A percentile compares a stretch with the other conserved stretches of the same genome.
Conservation (phyloP, 1,140 invertebrate species). For the Psix sp. region DNA sequence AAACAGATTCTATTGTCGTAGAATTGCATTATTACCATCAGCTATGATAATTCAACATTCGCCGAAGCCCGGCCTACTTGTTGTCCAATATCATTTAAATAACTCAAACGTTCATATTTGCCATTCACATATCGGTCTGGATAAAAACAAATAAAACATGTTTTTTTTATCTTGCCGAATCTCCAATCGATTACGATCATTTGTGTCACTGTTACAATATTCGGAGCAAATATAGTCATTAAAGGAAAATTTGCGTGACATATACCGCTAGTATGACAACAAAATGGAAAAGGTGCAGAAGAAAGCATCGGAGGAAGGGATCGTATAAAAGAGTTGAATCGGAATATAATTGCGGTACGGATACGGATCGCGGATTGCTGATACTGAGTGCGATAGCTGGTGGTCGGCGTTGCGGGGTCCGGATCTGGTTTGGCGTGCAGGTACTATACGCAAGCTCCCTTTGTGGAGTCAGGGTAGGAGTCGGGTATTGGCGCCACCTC, state of each 20-base stretch:
- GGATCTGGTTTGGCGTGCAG: slow-evolving; percentile 57
- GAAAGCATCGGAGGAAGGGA: slow-evolving; percentile 10
- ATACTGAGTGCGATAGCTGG: slow-evolving; percentile 53
- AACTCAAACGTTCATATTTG: too few relatives aligned
- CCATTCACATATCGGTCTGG: too few relatives aligned
- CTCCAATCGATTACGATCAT: too few relatives aligned
- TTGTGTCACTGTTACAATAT: too few relatives aligned
- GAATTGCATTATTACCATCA: slow-evolving; percentile 27
- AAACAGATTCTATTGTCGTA: slow-evolving; percentile 48
- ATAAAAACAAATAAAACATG: too few relatives aligned
- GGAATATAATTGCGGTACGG: slow-evolving; percentile 57
- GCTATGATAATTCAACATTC: not conserved
- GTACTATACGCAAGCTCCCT: slow-evolving; percentile 70
- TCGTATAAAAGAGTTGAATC: slow-evolving; percentile 49
- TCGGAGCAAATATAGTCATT: too few relatives aligned
- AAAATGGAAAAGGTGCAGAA: not conserved
- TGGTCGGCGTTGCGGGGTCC: slow-evolving; percentile 42
- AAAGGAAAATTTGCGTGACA: too few relatives aligned
- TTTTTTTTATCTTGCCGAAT: too few relatives aligned
- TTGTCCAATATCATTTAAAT: not conserved
- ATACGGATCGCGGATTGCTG: slow-evolving; percentile 55
- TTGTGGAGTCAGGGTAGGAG: slow-evolving; percentile 65
- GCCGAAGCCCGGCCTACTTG: not conserved
- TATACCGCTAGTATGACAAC: not conserved
- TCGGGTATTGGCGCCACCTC: slow-evolving; percentile 76